Percentiles rank a stretch among this genome's conserved stretches.
Evolutionary conservation across 2,888 invertebrate genomes (phyloP).

Genomic region (Sinodicranocentrus sp.): DNA sequence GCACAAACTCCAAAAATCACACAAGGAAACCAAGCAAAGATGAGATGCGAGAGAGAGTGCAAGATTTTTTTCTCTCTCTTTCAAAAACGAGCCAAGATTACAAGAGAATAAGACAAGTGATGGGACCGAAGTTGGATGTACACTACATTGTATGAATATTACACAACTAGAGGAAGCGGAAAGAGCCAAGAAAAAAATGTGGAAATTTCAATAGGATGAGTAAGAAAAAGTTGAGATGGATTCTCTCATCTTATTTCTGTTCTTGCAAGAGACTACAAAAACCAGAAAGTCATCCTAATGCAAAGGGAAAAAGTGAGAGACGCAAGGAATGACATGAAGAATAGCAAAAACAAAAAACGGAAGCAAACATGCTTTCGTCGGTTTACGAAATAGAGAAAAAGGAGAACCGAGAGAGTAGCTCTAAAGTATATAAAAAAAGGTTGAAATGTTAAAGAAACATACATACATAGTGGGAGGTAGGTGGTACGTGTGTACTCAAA

Average conservation of each 20-base stretch:
- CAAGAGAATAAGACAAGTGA: too few species aligned
- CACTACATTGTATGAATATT: too few species aligned
- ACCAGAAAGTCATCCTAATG: constrained; percentile 11
- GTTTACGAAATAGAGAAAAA: constrained; percentile 19
- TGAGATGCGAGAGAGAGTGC: background rate
- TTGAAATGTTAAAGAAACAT: constrained; percentile 37
- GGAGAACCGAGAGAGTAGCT: background rate
- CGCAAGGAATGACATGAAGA: constrained; percentile 23
- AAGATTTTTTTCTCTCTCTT: background rate
- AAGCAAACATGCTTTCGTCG: constrained; percentile 30
- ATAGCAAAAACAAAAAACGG: constrained; percentile 36
- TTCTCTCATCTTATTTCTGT: background rate
- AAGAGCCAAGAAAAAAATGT: background rate
- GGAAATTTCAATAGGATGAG: background rate
- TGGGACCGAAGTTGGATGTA: too few species aligned
- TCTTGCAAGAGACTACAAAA: background rate
- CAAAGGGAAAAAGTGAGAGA: too few species aligned
- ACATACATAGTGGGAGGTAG: background rate
- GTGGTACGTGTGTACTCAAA: constrained; percentile 4
- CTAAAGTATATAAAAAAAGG: constrained; percentile 23
- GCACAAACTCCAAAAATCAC: constrained; percentile 23
- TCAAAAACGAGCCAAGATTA: background rate
- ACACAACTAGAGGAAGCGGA: background rate
- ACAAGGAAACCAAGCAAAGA: constrained; percentile 17
- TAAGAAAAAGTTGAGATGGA: background rate